A percentile compares a stretch with the other conserved stretches of the same genome.
phyloP scores from a whole-genome alignment of 2,888 invertebrate species.

The Drosophila tripunctata region DNA sequence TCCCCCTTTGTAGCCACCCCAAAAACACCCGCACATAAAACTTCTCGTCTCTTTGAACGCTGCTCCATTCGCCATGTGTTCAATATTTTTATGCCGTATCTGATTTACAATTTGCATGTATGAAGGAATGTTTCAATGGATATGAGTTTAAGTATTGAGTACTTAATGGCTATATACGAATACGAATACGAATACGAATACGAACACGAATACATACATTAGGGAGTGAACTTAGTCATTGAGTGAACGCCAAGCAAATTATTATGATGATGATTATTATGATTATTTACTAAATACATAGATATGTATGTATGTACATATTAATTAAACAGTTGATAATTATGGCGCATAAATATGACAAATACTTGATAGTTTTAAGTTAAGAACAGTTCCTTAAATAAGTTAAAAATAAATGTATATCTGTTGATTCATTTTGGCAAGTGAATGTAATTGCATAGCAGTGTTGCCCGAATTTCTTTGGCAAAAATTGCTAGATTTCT shows the following conservation, averaged over 20 bases:
- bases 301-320: no score
- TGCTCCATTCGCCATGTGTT: constrained; percentile 69
- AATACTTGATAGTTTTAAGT: neutral
- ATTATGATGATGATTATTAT: constrained; percentile 32
- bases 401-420: neutral
- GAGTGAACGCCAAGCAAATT: constrained; percentile 31
- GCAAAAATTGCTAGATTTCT: no score
- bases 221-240: constrained; percentile 53
- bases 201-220: constrained; percentile 6
- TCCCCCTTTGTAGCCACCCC: neutral
- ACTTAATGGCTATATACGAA: constrained; percentile 22
- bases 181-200: constrained; percentile 25
- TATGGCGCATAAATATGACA: constrained; percentile 8
- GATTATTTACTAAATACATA: constrained; percentile 15
- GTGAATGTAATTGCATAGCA: no score
- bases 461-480: no score
- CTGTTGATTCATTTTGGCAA: neutral
- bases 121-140: constrained; percentile 37
- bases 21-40: constrained; percentile 49
- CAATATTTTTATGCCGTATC: constrained; percentile 75
- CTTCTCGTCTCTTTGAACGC: constrained; percentile 51
- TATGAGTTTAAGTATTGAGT: constrained; percentile 15
- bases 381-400: neutral
- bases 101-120: constrained; percentile 73
- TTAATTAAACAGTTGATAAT: constrained; percentile 40